Base-by-base conservation (phyloP, 2,888 invertebrate genomes). In the Drosophila pseudotakahashii region DNA sequence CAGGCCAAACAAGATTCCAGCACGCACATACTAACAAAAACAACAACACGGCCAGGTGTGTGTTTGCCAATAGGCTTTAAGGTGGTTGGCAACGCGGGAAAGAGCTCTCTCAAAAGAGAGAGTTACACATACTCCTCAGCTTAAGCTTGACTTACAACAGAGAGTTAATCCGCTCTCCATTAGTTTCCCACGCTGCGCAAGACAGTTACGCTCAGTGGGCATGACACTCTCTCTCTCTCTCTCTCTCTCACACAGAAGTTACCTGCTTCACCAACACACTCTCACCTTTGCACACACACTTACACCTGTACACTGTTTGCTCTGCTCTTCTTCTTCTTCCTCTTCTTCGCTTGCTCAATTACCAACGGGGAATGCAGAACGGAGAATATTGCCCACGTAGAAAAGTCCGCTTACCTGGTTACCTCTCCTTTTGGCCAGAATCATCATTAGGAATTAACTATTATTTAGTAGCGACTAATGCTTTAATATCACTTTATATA, bases 191-290 rank as follows among this genome's bases (percentile, higher is more conserved):
- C 88, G 83, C 82, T 83, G 63, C 72, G 68, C 78, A 79, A 64
- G 69, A 71, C 78, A 88, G 88, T 76, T 85, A 74, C 88, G 82
- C 86, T 88, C 78, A 63, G 58, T 85, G 74, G 79, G 79, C 88
- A 81, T 77, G 78, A 79, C 77, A 52, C 61, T 67, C 76, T 57
- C 73, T 63, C 63, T 60, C 44, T 57, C 19, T 23, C 42, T 19
- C 42, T 60, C 44, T 57, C 19, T 23, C 42, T 19, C 42, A 37
- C 34, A 37, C 37, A 50, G 37, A 74, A 81, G 73, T 81, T 79
- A 88, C 85, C 82, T 79, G 87, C 58, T 69, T 71, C 72, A 81
- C 61, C 67, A 51, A 42, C 26, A 57, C 58, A 55, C 5, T 16
- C 57, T 61, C 81, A 72, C 69, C 57, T 2, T 7, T 10, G 10